Conservation (phyloP, 2,888 invertebrate genomes). For the Aricia artaxerxes region DNA sequence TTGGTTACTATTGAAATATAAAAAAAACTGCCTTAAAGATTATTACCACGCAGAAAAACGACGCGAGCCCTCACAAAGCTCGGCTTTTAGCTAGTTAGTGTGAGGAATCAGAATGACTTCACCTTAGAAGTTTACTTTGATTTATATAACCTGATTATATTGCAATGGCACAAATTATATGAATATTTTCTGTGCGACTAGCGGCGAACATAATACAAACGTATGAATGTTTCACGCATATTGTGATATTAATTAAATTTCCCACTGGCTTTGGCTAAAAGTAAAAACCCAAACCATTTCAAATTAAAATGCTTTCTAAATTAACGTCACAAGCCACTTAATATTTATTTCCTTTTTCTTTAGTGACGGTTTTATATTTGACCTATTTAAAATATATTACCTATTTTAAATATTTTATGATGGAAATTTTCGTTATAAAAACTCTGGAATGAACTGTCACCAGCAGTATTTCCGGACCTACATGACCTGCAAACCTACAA, state of each 20-base stretch:
- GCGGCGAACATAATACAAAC: neutral
- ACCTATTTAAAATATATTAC: neutral
- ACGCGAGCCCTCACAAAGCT: no score
- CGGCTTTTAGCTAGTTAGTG: no score
- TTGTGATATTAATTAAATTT: slow-evolving; percentile 24
- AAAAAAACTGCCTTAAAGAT: no score
- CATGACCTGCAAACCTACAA: no score
- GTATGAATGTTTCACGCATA: neutral
- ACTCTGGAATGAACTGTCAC: no score
- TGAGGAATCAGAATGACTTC: neutral
- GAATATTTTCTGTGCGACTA: neutral
- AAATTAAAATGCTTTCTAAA: slow-evolving; percentile 13
- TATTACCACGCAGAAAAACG: no score
- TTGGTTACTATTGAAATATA: no score
- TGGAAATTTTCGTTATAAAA: neutral
- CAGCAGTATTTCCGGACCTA: no score
- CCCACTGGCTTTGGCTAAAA: slow-evolving; percentile 25
- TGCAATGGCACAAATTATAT: neutral
- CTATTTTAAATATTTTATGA: neutral
- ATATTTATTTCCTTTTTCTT: neutral
- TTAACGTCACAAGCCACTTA: neutral
- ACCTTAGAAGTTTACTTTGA: neutral
- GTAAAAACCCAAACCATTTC: neutral
- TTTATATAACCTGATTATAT: neutral
- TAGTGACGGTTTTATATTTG: neutral